These are phyloP conservation scores for Amphimallon solstitiale DNA, from an alignment of 2,888 invertebrate genomes.

Conservation along the genomic window DNA sequence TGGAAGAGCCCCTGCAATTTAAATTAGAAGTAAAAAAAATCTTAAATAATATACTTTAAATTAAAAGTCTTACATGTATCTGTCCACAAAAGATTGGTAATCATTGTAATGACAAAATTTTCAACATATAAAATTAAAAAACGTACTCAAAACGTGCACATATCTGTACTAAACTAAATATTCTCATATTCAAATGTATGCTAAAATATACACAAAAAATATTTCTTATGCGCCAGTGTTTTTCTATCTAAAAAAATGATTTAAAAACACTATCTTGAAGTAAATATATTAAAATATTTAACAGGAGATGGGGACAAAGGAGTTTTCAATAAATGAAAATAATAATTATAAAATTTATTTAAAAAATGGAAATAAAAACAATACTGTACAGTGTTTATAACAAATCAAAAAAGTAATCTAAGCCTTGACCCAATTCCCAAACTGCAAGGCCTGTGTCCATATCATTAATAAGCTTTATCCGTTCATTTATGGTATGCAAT, in stretches of 20 bases:
- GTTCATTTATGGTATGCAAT: conserved; percentile 81
- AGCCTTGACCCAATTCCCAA: conserved; percentile 97
- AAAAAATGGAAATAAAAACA: conserved; percentile 1
- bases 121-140: neutral
- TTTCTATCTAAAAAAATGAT: no score
- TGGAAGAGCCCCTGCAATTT: conserved; percentile 2
- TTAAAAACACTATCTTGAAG: no score
- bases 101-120: neutral
- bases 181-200: no score
- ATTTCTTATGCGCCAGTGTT: no score
- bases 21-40: neutral
- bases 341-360: neutral
- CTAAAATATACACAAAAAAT: no score
- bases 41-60: neutral
- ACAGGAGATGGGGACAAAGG: no score
- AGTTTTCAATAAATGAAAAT: no score
- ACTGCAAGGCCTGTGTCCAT: conserved; percentile 88
- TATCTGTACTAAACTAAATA: no score
- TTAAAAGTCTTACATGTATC: conserved; percentile 1
- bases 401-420: conserved; percentile 94
- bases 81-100: neutral
- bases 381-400: conserved; percentile 64
- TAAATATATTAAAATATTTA: no score
- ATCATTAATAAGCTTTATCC: conserved; percentile 82
- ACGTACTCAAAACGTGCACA: neutral